phyloP scores from a whole-genome alignment of 2,797 vertebrate species.

The Pelochelys cantorii region DNA sequence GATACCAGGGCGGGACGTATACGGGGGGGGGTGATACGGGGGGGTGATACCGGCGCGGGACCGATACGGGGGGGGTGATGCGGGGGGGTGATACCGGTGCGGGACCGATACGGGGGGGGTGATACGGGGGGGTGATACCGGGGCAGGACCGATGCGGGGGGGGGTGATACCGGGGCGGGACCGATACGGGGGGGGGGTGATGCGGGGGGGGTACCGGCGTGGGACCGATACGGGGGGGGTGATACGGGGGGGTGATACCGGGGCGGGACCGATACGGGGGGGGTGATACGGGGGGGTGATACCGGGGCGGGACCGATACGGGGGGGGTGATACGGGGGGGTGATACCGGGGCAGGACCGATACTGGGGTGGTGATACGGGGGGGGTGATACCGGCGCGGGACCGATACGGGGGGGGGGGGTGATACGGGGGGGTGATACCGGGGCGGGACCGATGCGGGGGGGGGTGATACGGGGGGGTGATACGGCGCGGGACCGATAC shows the following conservation, averaged over 20 bases:
- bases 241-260: too few relatives aligned
- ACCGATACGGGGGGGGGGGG: neutral
- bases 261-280: too few relatives aligned
- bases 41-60: too few relatives aligned
- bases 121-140: too few relatives aligned
- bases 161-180: too few relatives aligned
- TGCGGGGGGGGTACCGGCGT: neutral
- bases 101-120: neutral
- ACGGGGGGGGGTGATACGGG: neutral
- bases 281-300: too few relatives aligned
- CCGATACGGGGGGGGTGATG: fast-evolving
- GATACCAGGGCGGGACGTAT: neutral
- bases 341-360: too few relatives aligned
- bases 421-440: neutral
- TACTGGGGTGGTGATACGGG: too few relatives aligned
- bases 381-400: too few relatives aligned
- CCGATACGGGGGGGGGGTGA: neutral
- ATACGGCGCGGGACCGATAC: neutral
- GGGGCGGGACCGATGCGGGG: neutral
- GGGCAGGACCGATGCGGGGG: fast-evolving
- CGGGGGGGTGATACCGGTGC: too few relatives aligned
- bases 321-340: too few relatives aligned
- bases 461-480: neutral
- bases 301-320: fast-evolving
- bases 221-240: too few relatives aligned